These are phyloP conservation scores for Drosophila quinaria DNA, from an alignment of 2,888 invertebrate genomes.

Conservation along the genomic window DNA sequence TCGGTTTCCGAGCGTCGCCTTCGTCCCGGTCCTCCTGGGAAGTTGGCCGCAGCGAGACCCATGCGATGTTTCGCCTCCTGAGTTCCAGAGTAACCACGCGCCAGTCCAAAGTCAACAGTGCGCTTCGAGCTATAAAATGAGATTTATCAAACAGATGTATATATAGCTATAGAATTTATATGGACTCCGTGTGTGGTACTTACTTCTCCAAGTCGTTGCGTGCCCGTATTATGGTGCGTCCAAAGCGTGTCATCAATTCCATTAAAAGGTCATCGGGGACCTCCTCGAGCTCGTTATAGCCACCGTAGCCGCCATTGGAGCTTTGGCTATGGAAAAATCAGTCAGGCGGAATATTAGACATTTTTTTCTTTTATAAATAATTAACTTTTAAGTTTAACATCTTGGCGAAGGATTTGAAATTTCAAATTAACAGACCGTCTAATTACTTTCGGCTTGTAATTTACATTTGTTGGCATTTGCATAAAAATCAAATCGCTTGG, in stretches of 20 bases:
- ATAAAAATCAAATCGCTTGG: conserved; percentile 38
- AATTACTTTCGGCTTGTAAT: conserved; percentile 47
- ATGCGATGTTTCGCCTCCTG: conserved; percentile 96
- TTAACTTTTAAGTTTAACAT: conserved; percentile 42
- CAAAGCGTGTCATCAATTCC: conserved; percentile 91
- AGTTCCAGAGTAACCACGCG: conserved; percentile 95
- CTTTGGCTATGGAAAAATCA: conserved; percentile 75
- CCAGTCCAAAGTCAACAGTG: conserved; percentile 94
- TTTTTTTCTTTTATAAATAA: conserved; percentile 50
- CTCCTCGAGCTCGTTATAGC: conserved; percentile 88
- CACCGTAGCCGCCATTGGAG: conserved; percentile 72
- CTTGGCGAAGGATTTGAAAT: conserved; percentile 12
- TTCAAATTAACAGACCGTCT: conserved; percentile 41
- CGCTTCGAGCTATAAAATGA: conserved; percentile 87
- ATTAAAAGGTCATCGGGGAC: conserved; percentile 91
- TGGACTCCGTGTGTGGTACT: conserved; percentile 83
- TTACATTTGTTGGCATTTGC: conserved; percentile 41
- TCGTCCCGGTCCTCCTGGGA: conserved; percentile 94
- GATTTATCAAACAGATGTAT: neutral
- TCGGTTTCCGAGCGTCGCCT: conserved; percentile 90
- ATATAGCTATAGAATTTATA: neutral
- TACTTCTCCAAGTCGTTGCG: conserved; percentile 93
- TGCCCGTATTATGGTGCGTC: conserved; percentile 91
- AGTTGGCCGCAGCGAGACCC: conserved; percentile 95
- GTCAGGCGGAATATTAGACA: conserved; percentile 70